These are phyloP conservation scores for Dicroscelio sp. DNA, from an alignment of 2,888 invertebrate species.

Conservation along the genomic window DNA sequence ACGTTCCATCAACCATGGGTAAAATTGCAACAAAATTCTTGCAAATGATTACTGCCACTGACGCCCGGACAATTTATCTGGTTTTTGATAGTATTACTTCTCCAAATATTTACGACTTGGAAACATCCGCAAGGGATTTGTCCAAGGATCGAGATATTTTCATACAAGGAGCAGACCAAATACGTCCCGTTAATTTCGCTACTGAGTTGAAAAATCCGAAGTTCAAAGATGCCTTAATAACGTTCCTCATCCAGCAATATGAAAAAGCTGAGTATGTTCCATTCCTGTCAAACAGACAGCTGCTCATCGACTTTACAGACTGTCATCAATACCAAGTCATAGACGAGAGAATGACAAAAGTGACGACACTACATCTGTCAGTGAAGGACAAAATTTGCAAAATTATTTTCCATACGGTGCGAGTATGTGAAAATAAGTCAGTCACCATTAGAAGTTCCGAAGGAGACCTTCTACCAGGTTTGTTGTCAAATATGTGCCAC, in stretches of 20 bases:
- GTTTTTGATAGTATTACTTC: slow-evolving; percentile 48
- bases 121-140: slow-evolving; percentile 15
- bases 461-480: slow-evolving; percentile 29
- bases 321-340: slow-evolving; percentile 65
- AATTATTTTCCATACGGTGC: slow-evolving; percentile 14
- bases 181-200: slow-evolving; percentile 7
- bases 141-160: slow-evolving; percentile 16
- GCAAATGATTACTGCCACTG: neutral
- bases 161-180: slow-evolving; percentile 22
- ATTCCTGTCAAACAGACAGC: slow-evolving; percentile 72
- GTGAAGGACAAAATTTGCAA: neutral
- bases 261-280: slow-evolving; percentile 59
- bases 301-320: slow-evolving; percentile 77
- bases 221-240: slow-evolving; percentile 67
- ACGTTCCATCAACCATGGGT: slow-evolving; percentile 17
- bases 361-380: neutral
- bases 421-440: slow-evolving; percentile 20
- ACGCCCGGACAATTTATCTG: neutral
- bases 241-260: slow-evolving; percentile 82
- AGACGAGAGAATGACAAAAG: slow-evolving; percentile 49
- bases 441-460: slow-evolving; percentile 31
- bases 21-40: slow-evolving; percentile 25
- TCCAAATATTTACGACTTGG: slow-evolving; percentile 78
- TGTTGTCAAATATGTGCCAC: slow-evolving; percentile 24
- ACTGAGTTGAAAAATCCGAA: slow-evolving; percentile 39